A percentile compares a stretch with the other conserved stretches of the same genome.
phyloP scores from a whole-genome alignment of 2,888 invertebrate species.

The Dynastes hyllus region DNA sequence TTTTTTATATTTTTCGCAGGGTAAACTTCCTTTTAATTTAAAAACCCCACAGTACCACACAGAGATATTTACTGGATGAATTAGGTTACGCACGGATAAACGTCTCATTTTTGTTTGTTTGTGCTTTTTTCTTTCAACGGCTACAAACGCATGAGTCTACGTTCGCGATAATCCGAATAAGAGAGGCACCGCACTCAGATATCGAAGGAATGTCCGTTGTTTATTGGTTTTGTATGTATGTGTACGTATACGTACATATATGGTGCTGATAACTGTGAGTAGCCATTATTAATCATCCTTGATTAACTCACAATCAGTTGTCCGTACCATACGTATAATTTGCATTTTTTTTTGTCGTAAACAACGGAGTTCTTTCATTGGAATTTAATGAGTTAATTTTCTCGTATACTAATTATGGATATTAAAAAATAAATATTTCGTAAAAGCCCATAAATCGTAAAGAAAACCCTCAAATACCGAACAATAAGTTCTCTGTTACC shows the following conservation, averaged over 20 bases:
- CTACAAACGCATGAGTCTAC: background rate
- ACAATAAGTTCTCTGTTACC: background rate
- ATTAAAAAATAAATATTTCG: constrained; percentile 7
- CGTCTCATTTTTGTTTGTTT: background rate
- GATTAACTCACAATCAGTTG: background rate
- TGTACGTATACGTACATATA: background rate
- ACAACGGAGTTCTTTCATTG: background rate
- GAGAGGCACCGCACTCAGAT: background rate
- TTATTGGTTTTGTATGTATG: background rate
- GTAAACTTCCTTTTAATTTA: constrained; percentile 14
- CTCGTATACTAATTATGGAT: background rate
- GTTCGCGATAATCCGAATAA: background rate
- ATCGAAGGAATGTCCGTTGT: constrained; percentile 3
- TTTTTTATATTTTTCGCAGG: no score
- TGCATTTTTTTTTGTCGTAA: background rate
- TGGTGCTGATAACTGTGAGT: background rate
- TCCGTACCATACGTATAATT: background rate
- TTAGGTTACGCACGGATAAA: constrained; percentile 11
- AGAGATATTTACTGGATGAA: background rate
- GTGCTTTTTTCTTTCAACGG: background rate
- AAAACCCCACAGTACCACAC: background rate
- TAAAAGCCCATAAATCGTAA: background rate
- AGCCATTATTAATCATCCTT: background rate
- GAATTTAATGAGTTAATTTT: constrained; percentile 5
- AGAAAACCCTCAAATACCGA: background rate